Base-by-base conservation (phyloP, 2,888 invertebrate genomes). In the Macropis europaea region DNA sequence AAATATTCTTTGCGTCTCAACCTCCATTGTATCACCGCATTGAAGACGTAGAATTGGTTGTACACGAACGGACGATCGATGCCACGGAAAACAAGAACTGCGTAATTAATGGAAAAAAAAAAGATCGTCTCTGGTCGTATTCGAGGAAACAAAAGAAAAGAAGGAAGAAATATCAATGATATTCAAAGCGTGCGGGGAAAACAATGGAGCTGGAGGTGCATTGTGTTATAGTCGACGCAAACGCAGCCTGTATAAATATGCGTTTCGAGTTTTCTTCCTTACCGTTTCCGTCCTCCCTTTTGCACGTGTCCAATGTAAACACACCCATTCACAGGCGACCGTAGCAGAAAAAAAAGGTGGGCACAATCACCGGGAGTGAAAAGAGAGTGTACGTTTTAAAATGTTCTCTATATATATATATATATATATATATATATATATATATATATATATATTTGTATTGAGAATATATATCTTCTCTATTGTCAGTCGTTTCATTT, bases 221-320 rank as follows among this genome's bases (percentile, higher is more conserved):
- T 73, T 67, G 56, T 66, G 32, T 19, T 26, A 30, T 9, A 38
- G 34, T 11, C 47, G 32, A 50, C 28, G 50, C 45, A 66, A 73
- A 73, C 28, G 28, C 48, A 36, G 42, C 47, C 48, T 73, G 54
- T 53, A 67, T 61, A 73, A 67, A 73, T 73, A 73, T 73, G 54
- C 60, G 61, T 73, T 73, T 73, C 40, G 74, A 32, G 42, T 52
- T 73, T 59, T 56, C 52, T 57, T 73, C 36, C 54, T 54, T 48
- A 28, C 34, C 42, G 17, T 57, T 38, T 52, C 48, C 26, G 26
- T 34, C 56, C 47, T 34, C 30, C 15, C 40, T 71, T 47, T 30
- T 63, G 43, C 50, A 28, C 60, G 56, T 54, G 48, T 52, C 43
- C 57, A 73, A 50, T 45, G 52, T 66, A 73, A 73, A 73, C 64